Evolutionary conservation across 2,888 invertebrate species (phyloP), one percentile per base, ranked within the genome.

Genomic region (Calameuta pallipes): DNA sequence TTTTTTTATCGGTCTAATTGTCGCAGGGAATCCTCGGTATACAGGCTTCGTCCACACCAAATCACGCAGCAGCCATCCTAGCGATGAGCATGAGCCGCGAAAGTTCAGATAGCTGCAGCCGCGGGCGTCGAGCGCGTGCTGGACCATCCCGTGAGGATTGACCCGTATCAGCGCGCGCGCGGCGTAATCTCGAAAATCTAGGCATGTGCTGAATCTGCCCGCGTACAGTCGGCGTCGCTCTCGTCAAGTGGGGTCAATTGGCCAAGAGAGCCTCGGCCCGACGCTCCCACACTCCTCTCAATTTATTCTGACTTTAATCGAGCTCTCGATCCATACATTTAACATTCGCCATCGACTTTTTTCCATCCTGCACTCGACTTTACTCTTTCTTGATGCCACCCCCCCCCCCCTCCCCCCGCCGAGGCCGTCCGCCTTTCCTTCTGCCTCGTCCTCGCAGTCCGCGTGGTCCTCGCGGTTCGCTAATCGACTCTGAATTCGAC

Each of bases 161-260:
- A 33, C 70, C 70, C 12, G 70, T 70, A 70, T 15, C 41, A 15
- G n/a, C n/a, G 41, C 30, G 70, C 30, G 30, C 70, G 70, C 30
- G 70, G 76, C 76, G 80, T 80, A 83, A 84, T 85, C 80, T 81
- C 79, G 80, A 81, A 84, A 84, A 84, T 83, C 83, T 82, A 78
- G 76, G 79, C 80, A 80, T 81, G 81, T 80, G 82, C 80, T 82
- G 80, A 84, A 84, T 84, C 80, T 76, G 76, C 79, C 80, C 76
- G 80, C 78, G 79, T 76, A 75, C 80, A 81, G 79, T 81, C 80
- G 77, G 75, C 78, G 75, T 75, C 71, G 83, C 41, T 79, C 76
- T 31, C 68, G 73, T 86, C 86, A 89, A 89, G 89, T 89, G 89
- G 85, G 89, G 89, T 89, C 89, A 89, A 89, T 89, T 89, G 86